These are phyloP conservation scores for Nautilus pompilius DNA, from an alignment of 1,140 invertebrate species.

Conservation along the genomic window DNA sequence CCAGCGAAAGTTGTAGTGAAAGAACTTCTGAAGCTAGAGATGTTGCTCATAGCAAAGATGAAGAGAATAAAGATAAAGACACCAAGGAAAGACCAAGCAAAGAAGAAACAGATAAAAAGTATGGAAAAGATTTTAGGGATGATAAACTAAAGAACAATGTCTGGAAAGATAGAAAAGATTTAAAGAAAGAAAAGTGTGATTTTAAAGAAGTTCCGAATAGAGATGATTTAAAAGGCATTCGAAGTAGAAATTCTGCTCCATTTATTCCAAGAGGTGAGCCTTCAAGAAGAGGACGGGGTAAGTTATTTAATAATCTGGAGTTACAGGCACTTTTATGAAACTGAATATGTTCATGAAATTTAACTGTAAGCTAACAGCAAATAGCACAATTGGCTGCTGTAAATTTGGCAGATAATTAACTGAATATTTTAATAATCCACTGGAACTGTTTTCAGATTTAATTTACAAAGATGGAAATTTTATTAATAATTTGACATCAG, in stretches of 20 bases:
- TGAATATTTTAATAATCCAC: too few species aligned
- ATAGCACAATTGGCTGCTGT: too few species aligned
- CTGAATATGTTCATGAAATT: too few species aligned
- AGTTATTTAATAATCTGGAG: too few species aligned
- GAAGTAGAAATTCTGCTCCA: not conserved
- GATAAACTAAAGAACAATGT: constrained; percentile 1
- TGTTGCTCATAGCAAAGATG: constrained; percentile 7
- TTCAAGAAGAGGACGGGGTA: constrained; percentile 57
- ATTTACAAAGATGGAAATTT: too few species aligned
- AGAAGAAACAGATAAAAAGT: not conserved
- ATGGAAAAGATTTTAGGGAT: not conserved
- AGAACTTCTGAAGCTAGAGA: constrained; percentile 25
- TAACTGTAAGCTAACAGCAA: too few species aligned
- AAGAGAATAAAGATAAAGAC: constrained; percentile 11
- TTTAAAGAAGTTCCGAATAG: constrained; percentile 12
- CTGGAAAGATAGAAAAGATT: constrained; percentile 11
- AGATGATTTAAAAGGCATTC: constrained; percentile 8
- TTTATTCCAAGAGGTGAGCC: constrained; percentile 78
- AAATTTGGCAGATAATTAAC: too few species aligned
- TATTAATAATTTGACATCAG: too few species aligned
- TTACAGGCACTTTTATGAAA: too few species aligned
- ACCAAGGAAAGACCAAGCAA: not conserved
- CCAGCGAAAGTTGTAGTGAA: constrained; percentile 32
- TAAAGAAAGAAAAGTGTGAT: constrained; percentile 15
- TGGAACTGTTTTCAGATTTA: too few species aligned